These are phyloP conservation scores for Leucophenga montana DNA, from an alignment of 2,888 invertebrate genomes.

Conservation along the genomic window DNA sequence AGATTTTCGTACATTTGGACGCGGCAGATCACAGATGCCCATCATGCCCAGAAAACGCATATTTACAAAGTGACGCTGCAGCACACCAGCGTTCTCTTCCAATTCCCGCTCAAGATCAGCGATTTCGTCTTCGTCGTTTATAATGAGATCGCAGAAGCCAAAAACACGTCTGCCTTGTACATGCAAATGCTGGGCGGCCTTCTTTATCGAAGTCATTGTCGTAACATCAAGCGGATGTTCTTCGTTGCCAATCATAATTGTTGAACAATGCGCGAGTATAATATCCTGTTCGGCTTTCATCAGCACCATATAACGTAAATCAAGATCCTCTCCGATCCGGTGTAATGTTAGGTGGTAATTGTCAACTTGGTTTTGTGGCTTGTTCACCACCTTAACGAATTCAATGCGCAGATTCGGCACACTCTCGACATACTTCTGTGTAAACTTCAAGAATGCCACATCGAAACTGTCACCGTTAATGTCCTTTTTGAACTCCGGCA, in stretches of 20 bases:
- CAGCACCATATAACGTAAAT: constrained; percentile 37
- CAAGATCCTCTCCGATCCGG: background rate
- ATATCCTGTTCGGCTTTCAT: constrained; percentile 39
- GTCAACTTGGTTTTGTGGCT: constrained; percentile 27
- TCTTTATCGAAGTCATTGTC: background rate
- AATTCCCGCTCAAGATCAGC: background rate
- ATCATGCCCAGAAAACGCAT: constrained; percentile 49
- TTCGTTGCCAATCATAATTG: constrained; percentile 1
- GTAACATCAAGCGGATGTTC: constrained; percentile 18
- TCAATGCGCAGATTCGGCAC: constrained; percentile 38
- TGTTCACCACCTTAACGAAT: constrained; percentile 34
- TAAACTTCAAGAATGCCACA: constrained; percentile 41
- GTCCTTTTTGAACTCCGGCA: constrained; percentile 37
- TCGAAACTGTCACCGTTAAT: constrained; percentile 43
- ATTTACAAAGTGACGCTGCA: background rate
- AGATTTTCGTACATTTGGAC: constrained; percentile 25
- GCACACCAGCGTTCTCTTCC: constrained; percentile 24
- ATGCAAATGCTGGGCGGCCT: background rate
- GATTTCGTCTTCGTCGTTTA: background rate
- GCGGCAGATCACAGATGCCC: constrained; percentile 40
- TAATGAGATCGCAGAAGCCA: constrained; percentile 42
- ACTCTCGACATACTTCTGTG: constrained; percentile 16
- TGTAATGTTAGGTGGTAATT: constrained; percentile 47
- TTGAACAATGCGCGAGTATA: constrained; percentile 39
- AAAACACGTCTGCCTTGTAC: constrained; percentile 41